Base-by-base conservation (phyloP, 2,888 invertebrate species). In the Latheticus oryzae region DNA sequence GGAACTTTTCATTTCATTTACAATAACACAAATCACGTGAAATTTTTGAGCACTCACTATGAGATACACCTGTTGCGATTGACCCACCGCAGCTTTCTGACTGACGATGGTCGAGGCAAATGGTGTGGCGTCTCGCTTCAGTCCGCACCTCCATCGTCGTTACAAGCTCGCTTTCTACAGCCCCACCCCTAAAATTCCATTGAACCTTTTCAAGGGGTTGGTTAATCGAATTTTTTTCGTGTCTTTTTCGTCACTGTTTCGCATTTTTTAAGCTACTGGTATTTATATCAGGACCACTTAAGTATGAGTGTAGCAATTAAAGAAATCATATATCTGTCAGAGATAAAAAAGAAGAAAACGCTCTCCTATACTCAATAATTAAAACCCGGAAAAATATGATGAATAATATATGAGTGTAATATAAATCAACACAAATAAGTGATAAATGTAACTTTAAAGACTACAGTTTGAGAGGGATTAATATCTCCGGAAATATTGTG, bases 171-270 rank as follows among this genome's bases (percentile, higher is more conserved):
- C 40, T 52, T 52, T 52, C 52, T 52, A 51, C 15, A 8, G 42
- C 52, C 52, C 52, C 52, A 52, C 52, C 42, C 52, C 42, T 30
- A 9, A 12, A 38, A 52, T 52, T 52, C 52, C 42, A 11, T 24
- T 32, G 33, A 42, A 52, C 7, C 33, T 15, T 28, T 33, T 33
- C 33, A 19, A 17, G 52, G n/a, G 52, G 42, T 52, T 42, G 48
- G 40, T 13, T 32, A 13, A 12, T 5, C 19, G 30, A n/a, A n/a
- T n/a, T n/a, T n/a, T n/a, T n/a, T n/a, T n/a, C n/a, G n/a, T n/a
- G n/a, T n/a, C n/a, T n/a, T n/a, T n/a, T n/a, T n/a, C n/a, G n/a
- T n/a, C n/a, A n/a, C n/a, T n/a, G n/a, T n/a, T n/a, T n/a, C n/a
- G n/a, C n/a, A n/a, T n/a, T n/a, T n/a, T n/a, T n/a, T n/a, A n/a